Conservation (phyloP, 2,113 vertebrate genomes). For the Dinomys branickii region DNA sequence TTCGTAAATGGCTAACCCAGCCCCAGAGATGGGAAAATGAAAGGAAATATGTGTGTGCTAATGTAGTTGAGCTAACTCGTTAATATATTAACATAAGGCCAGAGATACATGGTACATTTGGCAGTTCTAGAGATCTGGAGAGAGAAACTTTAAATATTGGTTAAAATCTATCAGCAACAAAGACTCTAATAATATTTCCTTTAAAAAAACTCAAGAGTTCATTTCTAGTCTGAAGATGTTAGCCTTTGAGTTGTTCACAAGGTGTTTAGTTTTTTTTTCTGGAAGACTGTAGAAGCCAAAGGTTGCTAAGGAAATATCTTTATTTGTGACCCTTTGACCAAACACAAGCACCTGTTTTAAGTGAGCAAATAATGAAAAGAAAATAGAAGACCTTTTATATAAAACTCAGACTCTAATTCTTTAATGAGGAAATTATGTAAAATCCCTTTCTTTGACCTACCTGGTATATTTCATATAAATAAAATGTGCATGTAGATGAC, state of each 20-base stretch:
- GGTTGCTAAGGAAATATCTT: background rate
- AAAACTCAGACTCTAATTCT: background rate
- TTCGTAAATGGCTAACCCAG: background rate
- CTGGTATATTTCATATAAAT: background rate
- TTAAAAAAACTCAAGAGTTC: background rate
- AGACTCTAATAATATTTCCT: background rate
- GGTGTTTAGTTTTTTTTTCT: background rate
- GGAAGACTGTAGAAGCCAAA: constrained; percentile 15
- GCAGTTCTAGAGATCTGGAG: background rate
- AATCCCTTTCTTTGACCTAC: background rate
- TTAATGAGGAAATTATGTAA: background rate
- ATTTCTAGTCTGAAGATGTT: background rate
- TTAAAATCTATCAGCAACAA: background rate
- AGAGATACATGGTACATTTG: background rate
- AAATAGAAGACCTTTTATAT: background rate
- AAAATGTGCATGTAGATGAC: background rate
- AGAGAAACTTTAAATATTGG: background rate
- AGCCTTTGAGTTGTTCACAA: background rate
- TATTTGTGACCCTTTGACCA: background rate
- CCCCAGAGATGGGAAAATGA: background rate
- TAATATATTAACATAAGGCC: background rate
- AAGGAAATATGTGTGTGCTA: background rate
- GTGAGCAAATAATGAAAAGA: background rate
- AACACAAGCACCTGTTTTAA: background rate
- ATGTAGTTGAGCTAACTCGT: background rate